These are phyloP conservation scores for Corvus moneduloides DNA, from an alignment of 2,113 vertebrate species.

Conservation along the genomic window DNA sequence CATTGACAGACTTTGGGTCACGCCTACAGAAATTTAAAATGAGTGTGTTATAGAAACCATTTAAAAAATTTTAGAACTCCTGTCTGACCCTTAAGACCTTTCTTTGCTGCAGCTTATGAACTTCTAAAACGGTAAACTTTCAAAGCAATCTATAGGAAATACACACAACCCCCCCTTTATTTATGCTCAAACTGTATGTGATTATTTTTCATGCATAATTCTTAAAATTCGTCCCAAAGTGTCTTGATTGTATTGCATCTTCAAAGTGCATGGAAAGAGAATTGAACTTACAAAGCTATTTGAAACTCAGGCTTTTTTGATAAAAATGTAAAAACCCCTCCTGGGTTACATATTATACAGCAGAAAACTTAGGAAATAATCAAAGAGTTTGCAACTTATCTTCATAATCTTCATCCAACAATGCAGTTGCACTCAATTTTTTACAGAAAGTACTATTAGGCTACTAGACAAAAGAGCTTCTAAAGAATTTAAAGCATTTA, in stretches of 20 bases:
- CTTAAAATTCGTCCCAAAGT: neutral
- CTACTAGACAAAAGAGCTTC: neutral
- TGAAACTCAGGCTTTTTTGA: conserved; percentile 27
- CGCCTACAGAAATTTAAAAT: neutral
- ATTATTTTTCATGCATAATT: conserved; percentile 45
- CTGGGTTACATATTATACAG: neutral
- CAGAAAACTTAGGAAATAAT: conserved; percentile 29
- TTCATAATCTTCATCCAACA: conserved; percentile 15
- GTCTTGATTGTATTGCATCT: neutral
- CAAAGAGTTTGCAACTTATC: conserved; percentile 18
- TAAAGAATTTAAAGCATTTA: neutral
- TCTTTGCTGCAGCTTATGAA: neutral
- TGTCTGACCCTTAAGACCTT: neutral
- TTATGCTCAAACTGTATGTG: neutral
- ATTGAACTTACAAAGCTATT: conserved; percentile 1
- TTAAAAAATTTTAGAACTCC: neutral
- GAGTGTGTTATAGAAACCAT: neutral
- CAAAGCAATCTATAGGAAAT: conserved; percentile 18
- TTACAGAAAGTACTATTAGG: neutral
- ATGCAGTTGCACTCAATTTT: neutral
- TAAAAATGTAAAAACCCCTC: neutral
- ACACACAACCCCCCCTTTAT: neutral
- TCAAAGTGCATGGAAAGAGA: conserved; percentile 31
- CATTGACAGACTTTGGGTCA: neutral
- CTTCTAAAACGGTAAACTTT: neutral